Percentiles rank a stretch among this genome's conserved stretches.
phyloP scores from a whole-genome alignment of 2,888 invertebrate genomes.

The Dione juno region DNA sequence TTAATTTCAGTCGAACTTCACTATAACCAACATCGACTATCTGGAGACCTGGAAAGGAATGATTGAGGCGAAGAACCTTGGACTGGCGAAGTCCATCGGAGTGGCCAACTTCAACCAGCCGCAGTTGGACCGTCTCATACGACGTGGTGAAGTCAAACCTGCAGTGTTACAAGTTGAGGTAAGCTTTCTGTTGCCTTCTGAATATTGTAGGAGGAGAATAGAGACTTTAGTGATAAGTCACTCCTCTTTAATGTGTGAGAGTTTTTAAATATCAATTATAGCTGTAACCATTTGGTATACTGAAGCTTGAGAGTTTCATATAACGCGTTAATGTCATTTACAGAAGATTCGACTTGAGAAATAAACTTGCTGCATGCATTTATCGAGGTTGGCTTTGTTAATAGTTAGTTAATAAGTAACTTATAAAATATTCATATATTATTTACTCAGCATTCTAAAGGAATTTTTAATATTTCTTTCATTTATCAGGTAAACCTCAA shows the following conservation, averaged over 20 bases:
- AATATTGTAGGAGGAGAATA: not conserved
- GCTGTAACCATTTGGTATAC: too few species aligned
- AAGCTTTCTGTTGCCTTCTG: constrained; percentile 39
- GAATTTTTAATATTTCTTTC: not conserved
- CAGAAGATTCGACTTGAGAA: too few species aligned
- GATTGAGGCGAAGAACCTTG: constrained; percentile 85
- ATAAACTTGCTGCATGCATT: too few species aligned
- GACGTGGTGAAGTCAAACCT: constrained; percentile 76
- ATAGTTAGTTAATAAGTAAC: too few species aligned
- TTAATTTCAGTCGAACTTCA: constrained; percentile 27
- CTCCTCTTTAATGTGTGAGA: too few species aligned
- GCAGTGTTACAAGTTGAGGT: constrained; percentile 83
- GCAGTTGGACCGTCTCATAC: constrained; percentile 86
- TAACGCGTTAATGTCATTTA: too few species aligned
- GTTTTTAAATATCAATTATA: too few species aligned
- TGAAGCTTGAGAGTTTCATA: too few species aligned
- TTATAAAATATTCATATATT: too few species aligned
- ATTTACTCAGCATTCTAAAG: not conserved
- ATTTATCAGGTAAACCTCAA: constrained; percentile 83
- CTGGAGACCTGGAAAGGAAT: constrained; percentile 88
- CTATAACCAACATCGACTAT: constrained; percentile 73
- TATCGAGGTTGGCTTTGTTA: too few species aligned
- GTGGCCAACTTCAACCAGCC: constrained; percentile 90
- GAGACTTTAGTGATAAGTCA: not conserved
- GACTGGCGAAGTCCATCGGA: constrained; percentile 87